Evolutionary conservation across 2,888 invertebrate genomes (phyloP).

Genomic region (Epistrophella euchroma): DNA sequence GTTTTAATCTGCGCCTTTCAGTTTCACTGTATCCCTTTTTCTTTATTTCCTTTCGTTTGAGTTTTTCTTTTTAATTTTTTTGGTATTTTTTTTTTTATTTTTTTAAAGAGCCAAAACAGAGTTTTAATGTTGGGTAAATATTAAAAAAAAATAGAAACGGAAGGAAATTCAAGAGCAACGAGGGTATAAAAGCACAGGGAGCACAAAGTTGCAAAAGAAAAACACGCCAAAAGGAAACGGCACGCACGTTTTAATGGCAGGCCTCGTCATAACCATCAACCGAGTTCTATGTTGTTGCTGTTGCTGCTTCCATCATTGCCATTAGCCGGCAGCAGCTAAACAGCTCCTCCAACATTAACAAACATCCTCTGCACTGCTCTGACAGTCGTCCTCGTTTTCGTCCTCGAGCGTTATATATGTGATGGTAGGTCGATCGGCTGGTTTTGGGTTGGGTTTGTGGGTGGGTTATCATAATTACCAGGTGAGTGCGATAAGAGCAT

Average conservation of each 20-base stretch:
- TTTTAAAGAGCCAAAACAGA: slow-evolving; percentile 35
- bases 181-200: not conserved
- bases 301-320: slow-evolving; percentile 28
- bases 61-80: not conserved
- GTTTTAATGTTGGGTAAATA: slow-evolving; percentile 67
- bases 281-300: slow-evolving; percentile 7
- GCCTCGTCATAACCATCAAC: slow-evolving; percentile 70
- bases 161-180: slow-evolving; percentile 26
- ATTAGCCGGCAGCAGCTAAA: slow-evolving; percentile 34
- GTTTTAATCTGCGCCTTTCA: not conserved
- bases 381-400: slow-evolving; percentile 45
- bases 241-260: slow-evolving; percentile 75
- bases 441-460: not conserved
- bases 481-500: slow-evolving; percentile 76
- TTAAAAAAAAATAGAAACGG: slow-evolving; percentile 21
- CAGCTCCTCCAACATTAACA: slow-evolving; percentile 48
- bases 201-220: slow-evolving; percentile 36
- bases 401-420: not conserved
- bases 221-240: slow-evolving; percentile 68
- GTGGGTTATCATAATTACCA: slow-evolving; percentile 75
- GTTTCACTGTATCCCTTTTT: not conserved
- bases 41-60: slow-evolving; percentile 22
- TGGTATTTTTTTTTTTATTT: not conserved
- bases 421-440: not conserved
- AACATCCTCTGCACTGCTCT: slow-evolving; percentile 47